Evolutionary conservation across 2,888 invertebrate species (phyloP), one percentile per base, ranked within the genome.

Genomic region (Pollenia amentaria): DNA sequence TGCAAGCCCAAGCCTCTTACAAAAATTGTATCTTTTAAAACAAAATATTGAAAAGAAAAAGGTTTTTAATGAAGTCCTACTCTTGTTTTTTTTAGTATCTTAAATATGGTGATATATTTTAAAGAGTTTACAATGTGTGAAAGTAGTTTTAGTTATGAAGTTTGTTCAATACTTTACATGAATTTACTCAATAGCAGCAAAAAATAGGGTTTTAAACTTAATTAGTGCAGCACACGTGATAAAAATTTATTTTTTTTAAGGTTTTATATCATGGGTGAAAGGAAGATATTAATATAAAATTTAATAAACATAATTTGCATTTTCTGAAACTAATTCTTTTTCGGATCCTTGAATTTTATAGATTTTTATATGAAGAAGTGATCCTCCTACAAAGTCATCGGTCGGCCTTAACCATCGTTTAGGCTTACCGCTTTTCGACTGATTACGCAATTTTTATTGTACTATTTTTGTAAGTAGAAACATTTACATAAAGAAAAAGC

Each of bases 1-100:
- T 82, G 82, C 82, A 76, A 82, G 76, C 82, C 76, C 82, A 76
- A 82, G 76, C 82, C 76, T 82, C 82, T 76, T 76, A 51, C 40
- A 51, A 67, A 53, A 48, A 69, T 48, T 48, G 57, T 81, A 51
- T 81, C 65, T 75, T 67, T 16, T 69, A 53, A 57, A 11, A 69
- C 48, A 42, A 72, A 64, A 79, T 53, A 80, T 53, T 55, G 62
- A 51, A 84, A 85, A 85, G 85, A 81, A 85, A 85, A 85, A 85
- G 85, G 85, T 85, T 64, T 81, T 55, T 76, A 62, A 70, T 80
- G 76, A 80, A 80, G 48, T 85, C 76, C 81, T 85, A 72, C 70
- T 77, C 75, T 48, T 53, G 51, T 69, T 60, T 73, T 77, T 29
- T 62, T 79, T 46, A 18, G 16, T 72, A 29, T 48, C 12, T 64